Evolutionary conservation across 2,113 vertebrate species (phyloP).

Genomic region (Salvator merianae): DNA sequence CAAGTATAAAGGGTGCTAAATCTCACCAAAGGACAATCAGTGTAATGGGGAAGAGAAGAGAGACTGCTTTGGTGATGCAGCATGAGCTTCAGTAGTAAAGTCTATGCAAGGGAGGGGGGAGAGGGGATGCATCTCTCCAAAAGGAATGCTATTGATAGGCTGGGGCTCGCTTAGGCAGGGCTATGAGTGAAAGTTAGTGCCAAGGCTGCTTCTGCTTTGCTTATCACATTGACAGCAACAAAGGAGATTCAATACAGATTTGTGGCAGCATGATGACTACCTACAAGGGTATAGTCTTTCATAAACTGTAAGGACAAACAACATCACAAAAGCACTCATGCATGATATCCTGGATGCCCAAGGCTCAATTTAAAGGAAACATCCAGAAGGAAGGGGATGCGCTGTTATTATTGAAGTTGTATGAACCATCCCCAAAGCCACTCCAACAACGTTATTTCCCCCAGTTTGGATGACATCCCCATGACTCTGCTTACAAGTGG

Average conservation of each 20-base stretch:
- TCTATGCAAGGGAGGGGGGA: not conserved
- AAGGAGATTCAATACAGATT: not conserved
- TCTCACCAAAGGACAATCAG: not conserved
- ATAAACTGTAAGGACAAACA: not conserved
- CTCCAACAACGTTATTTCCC: not conserved
- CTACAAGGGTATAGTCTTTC: not conserved
- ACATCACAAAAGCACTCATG: not conserved
- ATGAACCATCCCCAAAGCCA: not conserved
- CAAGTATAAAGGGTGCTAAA: not conserved
- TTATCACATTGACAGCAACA: constrained; percentile 23
- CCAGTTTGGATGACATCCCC: not conserved
- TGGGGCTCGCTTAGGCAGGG: constrained; percentile 6
- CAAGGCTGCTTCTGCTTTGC: not conserved
- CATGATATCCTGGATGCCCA: not conserved
- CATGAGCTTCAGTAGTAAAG: not conserved
- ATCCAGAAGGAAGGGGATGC: not conserved
- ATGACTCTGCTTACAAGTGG: not conserved
- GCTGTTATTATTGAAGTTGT: not conserved
- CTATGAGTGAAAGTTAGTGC: constrained; percentile 21
- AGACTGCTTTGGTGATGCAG: not conserved
- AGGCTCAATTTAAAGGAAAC: not conserved
- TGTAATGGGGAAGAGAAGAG: not conserved
- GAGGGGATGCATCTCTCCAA: not conserved
- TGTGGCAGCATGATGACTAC: not conserved
- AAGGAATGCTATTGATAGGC: constrained; percentile 16